Conservation (phyloP, 92 coral and sea anemone genomes). For the Actinernus sp. region DNA sequence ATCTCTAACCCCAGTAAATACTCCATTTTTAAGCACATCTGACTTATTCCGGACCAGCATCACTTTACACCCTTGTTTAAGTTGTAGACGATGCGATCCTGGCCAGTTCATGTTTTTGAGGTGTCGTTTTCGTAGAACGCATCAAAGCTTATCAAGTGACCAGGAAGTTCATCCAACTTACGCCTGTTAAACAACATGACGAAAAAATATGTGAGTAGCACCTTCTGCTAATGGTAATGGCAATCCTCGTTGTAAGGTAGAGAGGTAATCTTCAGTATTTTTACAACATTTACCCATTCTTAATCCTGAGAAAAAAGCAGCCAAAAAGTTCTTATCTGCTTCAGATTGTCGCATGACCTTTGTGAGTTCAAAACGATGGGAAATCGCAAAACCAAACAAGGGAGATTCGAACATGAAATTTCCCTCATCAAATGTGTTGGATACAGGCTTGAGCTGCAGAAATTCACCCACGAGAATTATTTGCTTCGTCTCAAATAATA, state of each 20-base stretch:
- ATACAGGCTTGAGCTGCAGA: constrained; percentile 21
- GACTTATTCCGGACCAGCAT: constrained; percentile 4
- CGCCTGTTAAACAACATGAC: background rate
- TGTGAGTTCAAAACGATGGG: constrained; percentile 30
- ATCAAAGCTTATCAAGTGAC: background rate
- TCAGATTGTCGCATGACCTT: too few relatives aligned
- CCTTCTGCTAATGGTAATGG: background rate
- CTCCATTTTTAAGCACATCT: background rate
- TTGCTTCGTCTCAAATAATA: background rate
- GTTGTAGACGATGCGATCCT: constrained; percentile 2
- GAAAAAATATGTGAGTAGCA: constrained; percentile 14
- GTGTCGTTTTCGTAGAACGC: background rate
- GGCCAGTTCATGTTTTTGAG: background rate
- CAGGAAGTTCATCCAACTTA: constrained; percentile 1
- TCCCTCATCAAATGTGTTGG: too few relatives aligned
- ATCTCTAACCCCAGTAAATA: background rate
- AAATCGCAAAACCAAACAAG: constrained; percentile 6
- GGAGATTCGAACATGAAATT: too few relatives aligned
- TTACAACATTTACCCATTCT: background rate
- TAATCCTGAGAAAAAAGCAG: background rate
- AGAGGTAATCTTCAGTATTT: background rate
- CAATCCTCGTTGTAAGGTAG: background rate
- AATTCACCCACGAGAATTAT: constrained; percentile 5
- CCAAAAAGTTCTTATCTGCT: too few relatives aligned
- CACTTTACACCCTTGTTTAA: constrained; percentile 5